phyloP scores from a whole-genome alignment of 2,888 invertebrate genomes.

The Coelinius sp. region DNA sequence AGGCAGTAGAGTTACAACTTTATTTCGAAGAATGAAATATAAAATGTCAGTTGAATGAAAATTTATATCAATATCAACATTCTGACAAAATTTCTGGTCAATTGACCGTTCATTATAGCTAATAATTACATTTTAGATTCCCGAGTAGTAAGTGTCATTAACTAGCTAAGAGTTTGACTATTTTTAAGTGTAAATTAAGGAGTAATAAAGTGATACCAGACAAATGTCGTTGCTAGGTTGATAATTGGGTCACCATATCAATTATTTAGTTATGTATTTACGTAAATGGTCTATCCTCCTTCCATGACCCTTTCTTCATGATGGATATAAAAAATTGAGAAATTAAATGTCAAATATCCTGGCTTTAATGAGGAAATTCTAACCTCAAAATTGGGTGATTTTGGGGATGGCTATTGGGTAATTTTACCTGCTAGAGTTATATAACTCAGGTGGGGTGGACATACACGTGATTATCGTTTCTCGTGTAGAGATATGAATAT shows the following conservation, averaged over 20 bases:
- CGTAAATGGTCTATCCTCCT: neutral
- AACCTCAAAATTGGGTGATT: no score
- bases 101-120: no score
- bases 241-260: neutral
- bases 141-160: no score
- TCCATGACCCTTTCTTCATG: neutral
- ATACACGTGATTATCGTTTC: neutral
- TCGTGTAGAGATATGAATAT: neutral
- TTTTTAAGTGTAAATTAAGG: neutral
- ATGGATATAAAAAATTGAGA: neutral
- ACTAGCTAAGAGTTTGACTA: neutral
- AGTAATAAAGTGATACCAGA: neutral
- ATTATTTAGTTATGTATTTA: neutral
- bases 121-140: no score
- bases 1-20: no score
- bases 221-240: conserved; percentile 7
- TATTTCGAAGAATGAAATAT: no score
- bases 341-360: neutral
- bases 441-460: neutral
- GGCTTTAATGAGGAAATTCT: no score
- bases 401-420: no score
- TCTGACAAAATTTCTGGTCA: no score
- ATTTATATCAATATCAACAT: no score
- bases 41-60: no score
- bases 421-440: neutral